phyloP scores from a whole-genome alignment of 2,797 vertebrate genomes.

The Crenichthys baileyi region DNA sequence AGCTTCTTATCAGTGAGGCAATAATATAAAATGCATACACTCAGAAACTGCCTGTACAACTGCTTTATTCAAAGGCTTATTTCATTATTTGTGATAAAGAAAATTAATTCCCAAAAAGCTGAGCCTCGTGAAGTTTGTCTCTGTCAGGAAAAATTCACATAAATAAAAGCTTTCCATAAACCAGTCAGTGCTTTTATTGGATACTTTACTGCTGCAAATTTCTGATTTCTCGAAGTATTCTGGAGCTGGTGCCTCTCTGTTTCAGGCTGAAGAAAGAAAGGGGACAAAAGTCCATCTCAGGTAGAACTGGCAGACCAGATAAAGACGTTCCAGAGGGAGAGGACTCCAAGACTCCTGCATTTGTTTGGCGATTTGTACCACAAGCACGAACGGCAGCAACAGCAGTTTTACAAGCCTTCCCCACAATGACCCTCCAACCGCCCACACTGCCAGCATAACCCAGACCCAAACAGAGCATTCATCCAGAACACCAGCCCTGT shows the following conservation, averaged over 20 bases:
- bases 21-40: background rate
- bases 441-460: constrained; percentile 7
- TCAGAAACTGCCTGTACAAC: background rate
- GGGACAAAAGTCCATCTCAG: background rate
- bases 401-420: constrained; percentile 9
- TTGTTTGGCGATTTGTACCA: constrained; percentile 14
- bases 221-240: background rate
- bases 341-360: background rate
- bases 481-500: constrained; percentile 20
- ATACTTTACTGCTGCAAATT: background rate
- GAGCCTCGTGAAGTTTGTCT: background rate
- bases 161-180: background rate
- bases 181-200: background rate
- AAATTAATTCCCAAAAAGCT: constrained; percentile 8
- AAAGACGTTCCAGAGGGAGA: constrained; percentile 2
- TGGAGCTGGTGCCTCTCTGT: constrained; percentile 1
- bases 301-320: background rate
- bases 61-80: background rate
- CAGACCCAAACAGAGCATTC: constrained; percentile 12
- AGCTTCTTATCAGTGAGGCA: background rate
- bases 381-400: background rate
- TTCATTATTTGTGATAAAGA: constrained; percentile 6
- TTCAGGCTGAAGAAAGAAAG: background rate
- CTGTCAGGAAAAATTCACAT: background rate
- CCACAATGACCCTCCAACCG: constrained; percentile 7